Base-by-base conservation (phyloP, 2,888 invertebrate species). In the Latrodectus hesperus region DNA sequence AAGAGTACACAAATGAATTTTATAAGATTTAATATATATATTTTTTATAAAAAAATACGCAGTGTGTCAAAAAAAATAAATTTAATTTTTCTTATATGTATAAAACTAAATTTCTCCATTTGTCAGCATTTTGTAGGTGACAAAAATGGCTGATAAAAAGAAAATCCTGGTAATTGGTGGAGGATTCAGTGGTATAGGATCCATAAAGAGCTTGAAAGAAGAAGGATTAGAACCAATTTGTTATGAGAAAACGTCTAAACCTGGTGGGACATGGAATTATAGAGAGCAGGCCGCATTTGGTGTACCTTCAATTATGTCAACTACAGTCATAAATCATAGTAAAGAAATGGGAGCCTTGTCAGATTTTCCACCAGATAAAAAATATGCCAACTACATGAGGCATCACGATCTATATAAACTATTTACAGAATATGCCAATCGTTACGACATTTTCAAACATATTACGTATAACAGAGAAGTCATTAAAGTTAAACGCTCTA, bases 121-220 rank as follows among this genome's bases (percentile, higher is more conserved):
- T 38, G 4, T 38, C 2, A 6, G 38, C 10, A 60, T 16, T 60
- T 60, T 16, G n/a, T 60, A 60, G 60, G 12, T 60, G 60, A 60
- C 12, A 60, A 60, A 79, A 9, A 88, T 88, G 88, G 67, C 73
- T 8, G 73, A 80, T 16, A 67, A 72, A 51, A 88, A 76, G 77
- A 79, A 78, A 82, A 74, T 89, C 5, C 80, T 87, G 17, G 90
- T 93, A 16, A 90, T 93, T 53, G 93, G 93, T 12, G 92, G 92
- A 26, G 93, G 93, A 14, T 91, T 91, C 52, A 91, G 92, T 79
- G 93, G 93, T 6, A 90, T 93, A n/a, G 90, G 92, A 22, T 91
- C 92, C 5, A 91, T 92, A 51, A 92, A 92, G 89, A 89, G 90
- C 52, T 91, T 92, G 52, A 84, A 92, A 71, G 92, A 92, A 60